Percentiles rank a stretch among this genome's conserved stretches.
Conservation (phyloP, 1,140 invertebrate genomes). For the Calephelis virginiensis region DNA sequence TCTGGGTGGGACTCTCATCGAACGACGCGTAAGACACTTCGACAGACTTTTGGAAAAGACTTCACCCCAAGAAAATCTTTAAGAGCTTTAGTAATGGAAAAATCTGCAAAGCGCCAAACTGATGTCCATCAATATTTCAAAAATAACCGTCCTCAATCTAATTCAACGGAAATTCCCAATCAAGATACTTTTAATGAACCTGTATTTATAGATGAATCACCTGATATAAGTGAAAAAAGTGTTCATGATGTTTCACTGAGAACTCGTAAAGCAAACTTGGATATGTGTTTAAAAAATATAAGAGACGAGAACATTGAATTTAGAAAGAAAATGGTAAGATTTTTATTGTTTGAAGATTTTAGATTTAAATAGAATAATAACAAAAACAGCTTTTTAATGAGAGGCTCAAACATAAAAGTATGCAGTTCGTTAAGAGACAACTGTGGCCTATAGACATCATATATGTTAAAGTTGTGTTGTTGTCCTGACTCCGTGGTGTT, state of each 20-base stretch:
- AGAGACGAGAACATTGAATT: constrained; percentile 47
- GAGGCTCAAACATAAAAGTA: no score
- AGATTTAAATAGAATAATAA: no score
- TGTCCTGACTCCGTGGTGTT: no score
- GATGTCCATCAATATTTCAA: constrained; percentile 23
- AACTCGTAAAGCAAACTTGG: constrained; percentile 43
- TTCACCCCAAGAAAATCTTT: constrained; percentile 62
- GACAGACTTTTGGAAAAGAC: constrained; percentile 64
- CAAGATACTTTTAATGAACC: constrained; percentile 9
- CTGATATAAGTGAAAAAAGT: constrained; percentile 5
- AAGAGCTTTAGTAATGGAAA: constrained; percentile 62
- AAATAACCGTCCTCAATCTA: constrained; percentile 39
- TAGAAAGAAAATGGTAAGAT: constrained; percentile 49
- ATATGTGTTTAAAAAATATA: constrained; percentile 50
- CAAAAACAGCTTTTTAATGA: no score
- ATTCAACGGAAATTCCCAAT: constrained; percentile 44
- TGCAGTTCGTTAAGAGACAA: no score
- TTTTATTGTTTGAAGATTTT: constrained; percentile 17
- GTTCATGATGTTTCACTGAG: constrained; percentile 16
- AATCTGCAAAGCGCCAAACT: constrained; percentile 53
- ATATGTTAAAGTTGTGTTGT: no score
- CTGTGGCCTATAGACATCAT: no score
- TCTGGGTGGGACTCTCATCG: constrained; percentile 67
- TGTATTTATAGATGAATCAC: constrained; percentile 10
- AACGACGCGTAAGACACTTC: constrained; percentile 59